Evolutionary conservation across 2,113 vertebrate genomes (phyloP).

Genomic region (Acrocephalus arundinaceus): DNA sequence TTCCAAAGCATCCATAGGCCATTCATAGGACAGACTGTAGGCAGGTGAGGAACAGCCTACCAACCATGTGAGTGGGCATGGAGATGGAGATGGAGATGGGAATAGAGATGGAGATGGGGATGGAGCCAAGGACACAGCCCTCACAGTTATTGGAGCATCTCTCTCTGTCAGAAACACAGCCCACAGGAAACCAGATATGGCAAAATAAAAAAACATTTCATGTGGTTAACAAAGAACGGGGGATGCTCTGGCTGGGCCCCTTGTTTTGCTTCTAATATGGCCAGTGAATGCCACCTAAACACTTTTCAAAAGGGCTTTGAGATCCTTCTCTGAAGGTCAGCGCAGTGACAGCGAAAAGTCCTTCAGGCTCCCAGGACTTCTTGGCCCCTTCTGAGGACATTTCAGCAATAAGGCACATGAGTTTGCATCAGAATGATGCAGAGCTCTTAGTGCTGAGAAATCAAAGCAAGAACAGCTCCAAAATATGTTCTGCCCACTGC

Average conservation of each 20-base stretch:
- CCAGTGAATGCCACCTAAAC: not conserved
- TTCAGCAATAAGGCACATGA: not conserved
- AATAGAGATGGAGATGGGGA: no score
- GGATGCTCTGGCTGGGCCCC: not conserved
- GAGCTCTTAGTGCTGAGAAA: not conserved
- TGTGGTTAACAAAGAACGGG: not conserved
- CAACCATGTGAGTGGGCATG: accelerated
- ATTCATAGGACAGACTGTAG: not conserved
- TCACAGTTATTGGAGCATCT: accelerated
- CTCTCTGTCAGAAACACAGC: not conserved
- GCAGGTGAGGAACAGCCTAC: not conserved
- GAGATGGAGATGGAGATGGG: no score
- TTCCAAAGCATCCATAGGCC: not conserved
- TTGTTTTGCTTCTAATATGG: not conserved
- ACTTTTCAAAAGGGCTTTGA: not conserved
- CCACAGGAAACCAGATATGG: not conserved
- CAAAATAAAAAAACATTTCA: not conserved
- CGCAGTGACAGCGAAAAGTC: not conserved
- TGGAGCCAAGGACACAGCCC: not conserved
- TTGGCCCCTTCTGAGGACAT: not conserved
- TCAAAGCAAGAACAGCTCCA: not conserved
- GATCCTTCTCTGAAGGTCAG: not conserved
- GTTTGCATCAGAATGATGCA: not conserved
- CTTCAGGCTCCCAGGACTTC: not conserved
- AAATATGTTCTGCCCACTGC: not conserved